Conservation (phyloP, 2,888 invertebrate genomes). For the Andrena camellia region DNA sequence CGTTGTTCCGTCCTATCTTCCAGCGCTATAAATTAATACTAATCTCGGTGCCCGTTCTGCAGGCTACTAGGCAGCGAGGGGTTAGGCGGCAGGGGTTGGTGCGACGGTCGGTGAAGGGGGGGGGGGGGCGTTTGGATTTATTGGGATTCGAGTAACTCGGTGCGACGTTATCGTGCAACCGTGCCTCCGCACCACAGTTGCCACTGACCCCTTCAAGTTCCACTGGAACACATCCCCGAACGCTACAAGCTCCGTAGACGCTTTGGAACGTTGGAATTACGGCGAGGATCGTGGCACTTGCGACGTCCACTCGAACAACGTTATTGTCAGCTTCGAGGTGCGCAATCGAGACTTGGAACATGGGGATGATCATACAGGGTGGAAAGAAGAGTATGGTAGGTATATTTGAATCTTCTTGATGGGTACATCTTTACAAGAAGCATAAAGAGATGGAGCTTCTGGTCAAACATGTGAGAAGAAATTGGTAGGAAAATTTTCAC, state of each 20-base stretch:
- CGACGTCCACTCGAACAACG: neutral
- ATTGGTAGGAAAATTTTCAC: too few relatives aligned
- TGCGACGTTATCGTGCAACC: slow-evolving; percentile 68
- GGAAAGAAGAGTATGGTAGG: too few relatives aligned
- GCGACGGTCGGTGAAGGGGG: slow-evolving; percentile 23
- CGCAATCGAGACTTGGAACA: too few relatives aligned
- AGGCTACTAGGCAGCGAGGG: slow-evolving; percentile 57
- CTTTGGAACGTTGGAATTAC: slow-evolving; percentile 36
- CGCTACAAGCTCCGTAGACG: neutral
- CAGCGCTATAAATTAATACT: slow-evolving; percentile 77
- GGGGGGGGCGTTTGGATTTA: slow-evolving; percentile 69
- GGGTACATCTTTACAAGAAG: too few relatives aligned
- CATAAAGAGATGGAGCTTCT: too few relatives aligned
- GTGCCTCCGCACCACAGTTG: slow-evolving; percentile 51
- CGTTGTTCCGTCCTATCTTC: slow-evolving; percentile 72
- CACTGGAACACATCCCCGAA: slow-evolving; percentile 31
- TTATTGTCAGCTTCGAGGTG: too few relatives aligned
- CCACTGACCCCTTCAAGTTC: slow-evolving; percentile 64
- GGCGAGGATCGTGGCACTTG: slow-evolving; percentile 14
- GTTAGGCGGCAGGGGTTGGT: slow-evolving; percentile 24
- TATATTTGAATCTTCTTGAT: too few relatives aligned
- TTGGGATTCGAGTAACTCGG: slow-evolving; percentile 76
- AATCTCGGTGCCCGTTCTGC: slow-evolving; percentile 72
- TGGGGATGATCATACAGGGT: too few relatives aligned
- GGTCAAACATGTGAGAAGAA: too few relatives aligned